Percentiles rank a stretch among this genome's conserved stretches.
These are phyloP conservation scores for Drosophila prostipennis DNA, from an alignment of 2,888 invertebrate genomes.

Conservation along the genomic window DNA sequence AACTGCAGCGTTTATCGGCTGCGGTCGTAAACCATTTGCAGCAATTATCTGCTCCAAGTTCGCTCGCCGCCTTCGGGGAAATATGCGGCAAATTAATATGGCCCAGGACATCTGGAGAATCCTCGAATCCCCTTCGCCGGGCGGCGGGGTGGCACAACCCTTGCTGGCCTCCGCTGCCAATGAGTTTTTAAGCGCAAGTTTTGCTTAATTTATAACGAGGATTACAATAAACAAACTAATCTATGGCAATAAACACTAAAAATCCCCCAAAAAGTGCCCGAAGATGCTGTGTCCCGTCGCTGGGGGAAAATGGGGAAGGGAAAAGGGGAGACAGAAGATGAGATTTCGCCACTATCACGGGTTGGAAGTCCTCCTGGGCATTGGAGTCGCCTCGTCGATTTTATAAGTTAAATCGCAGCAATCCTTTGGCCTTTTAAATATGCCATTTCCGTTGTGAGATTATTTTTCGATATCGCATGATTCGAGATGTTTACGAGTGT, in stretches of 20 bases:
- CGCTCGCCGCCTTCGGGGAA: slow-evolving; percentile 69
- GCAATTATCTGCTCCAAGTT: slow-evolving; percentile 76
- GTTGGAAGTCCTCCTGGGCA: slow-evolving; percentile 22
- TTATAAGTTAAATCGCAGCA: slow-evolving; percentile 77
- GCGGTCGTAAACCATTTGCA: slow-evolving; percentile 75
- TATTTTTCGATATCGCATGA: slow-evolving; percentile 79
- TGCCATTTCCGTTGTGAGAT: slow-evolving; percentile 78
- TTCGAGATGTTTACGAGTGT: slow-evolving; percentile 74
- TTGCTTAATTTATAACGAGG: slow-evolving; percentile 81
- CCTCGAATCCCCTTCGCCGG: slow-evolving; percentile 11
- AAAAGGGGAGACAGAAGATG: slow-evolving; percentile 11
- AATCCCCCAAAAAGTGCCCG: slow-evolving; percentile 73
- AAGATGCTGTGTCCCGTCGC: slow-evolving; percentile 15
- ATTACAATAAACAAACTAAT: slow-evolving; percentile 84
- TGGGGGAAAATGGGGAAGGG: slow-evolving; percentile 2
- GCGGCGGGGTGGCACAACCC: slow-evolving; percentile 18
- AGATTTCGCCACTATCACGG: slow-evolving; percentile 48
- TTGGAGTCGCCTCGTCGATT: slow-evolving; percentile 47
- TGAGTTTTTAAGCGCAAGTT: slow-evolving; percentile 71
- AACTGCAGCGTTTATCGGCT: slow-evolving; percentile 60
- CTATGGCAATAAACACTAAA: slow-evolving; percentile 82
- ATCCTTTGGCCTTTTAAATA: slow-evolving; percentile 78
- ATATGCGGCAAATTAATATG: slow-evolving; percentile 63
- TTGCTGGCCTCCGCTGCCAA: slow-evolving; percentile 50
- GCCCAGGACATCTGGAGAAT: slow-evolving; percentile 28